A percentile compares a stretch with the other conserved stretches of the same genome.
phyloP scores from a whole-genome alignment of 1,140 invertebrate species.

The Platyscapa corneri region DNA sequence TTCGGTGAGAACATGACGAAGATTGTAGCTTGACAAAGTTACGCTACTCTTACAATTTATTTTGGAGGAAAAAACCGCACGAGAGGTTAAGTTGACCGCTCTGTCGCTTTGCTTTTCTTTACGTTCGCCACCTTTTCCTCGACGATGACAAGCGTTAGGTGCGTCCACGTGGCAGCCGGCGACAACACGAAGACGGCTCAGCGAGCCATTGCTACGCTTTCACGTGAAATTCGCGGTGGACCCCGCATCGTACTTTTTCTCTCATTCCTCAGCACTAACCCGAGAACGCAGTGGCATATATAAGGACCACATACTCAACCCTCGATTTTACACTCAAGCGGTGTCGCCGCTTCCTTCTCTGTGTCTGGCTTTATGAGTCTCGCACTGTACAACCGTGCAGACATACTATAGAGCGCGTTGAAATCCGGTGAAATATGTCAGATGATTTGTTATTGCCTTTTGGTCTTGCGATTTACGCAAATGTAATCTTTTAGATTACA shows the following conservation, averaged over 20 bases:
- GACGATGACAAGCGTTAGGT: neutral
- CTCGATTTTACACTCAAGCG: no score
- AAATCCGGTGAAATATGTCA: neutral
- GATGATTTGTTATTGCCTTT: neutral
- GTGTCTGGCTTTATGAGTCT: no score
- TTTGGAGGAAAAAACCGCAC: neutral
- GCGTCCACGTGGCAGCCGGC: constrained; percentile 20
- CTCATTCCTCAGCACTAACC: neutral
- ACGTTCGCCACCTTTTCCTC: neutral
- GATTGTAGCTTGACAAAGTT: neutral
- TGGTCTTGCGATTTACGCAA: neutral
- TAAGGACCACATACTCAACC: no score
- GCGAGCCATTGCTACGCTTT: neutral
- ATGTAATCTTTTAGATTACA: neutral
- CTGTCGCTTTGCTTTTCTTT: neutral
- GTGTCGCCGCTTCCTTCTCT: no score
- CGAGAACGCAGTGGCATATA: no score
- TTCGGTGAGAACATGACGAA: constrained; percentile 64
- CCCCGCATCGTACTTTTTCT: neutral
- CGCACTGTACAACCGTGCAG: no score
- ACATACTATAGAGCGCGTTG: neutral
- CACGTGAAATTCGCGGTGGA: neutral
- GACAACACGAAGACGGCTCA: neutral
- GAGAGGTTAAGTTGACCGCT: neutral
- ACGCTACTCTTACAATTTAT: no score